Evolutionary conservation across 2,797 vertebrate species (phyloP).

Genomic region (Silurus lanzhouensis): DNA sequence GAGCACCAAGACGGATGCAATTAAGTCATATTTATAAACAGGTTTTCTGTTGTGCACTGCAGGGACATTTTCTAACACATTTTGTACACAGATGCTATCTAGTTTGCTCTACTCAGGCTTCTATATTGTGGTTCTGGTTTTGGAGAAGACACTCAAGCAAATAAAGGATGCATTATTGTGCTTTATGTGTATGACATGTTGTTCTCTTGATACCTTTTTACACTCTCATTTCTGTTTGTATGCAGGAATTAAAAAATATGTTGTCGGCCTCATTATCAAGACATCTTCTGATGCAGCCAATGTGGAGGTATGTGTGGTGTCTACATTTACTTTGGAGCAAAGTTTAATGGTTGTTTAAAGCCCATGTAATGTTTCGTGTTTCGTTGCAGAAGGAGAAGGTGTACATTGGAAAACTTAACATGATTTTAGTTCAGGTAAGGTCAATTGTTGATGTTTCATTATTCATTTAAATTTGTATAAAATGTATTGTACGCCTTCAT

Average conservation of each 20-base stretch:
- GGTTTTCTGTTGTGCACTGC: background rate
- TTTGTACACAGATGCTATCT: background rate
- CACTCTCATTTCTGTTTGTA: slow-evolving; percentile 57
- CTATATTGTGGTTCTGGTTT: background rate
- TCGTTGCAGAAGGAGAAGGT: slow-evolving; percentile 93
- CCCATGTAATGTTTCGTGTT: slow-evolving; percentile 38
- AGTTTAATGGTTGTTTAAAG: background rate
- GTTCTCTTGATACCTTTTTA: background rate
- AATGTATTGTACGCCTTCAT: too few species aligned
- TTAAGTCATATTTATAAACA: background rate
- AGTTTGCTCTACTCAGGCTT: background rate
- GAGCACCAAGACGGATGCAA: background rate
- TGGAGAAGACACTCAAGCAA: background rate
- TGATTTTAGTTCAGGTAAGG: slow-evolving; percentile 98
- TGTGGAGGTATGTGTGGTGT: slow-evolving; percentile 85
- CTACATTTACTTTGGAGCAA: background rate
- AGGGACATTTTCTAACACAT: background rate
- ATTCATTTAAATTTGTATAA: background rate
- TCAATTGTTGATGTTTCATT: background rate
- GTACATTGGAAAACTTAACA: slow-evolving; percentile 98
- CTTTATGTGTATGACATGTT: background rate
- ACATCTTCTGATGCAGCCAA: slow-evolving; percentile 95
- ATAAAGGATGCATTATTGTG: background rate
- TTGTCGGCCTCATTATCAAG: slow-evolving; percentile 99
- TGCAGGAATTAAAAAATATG: slow-evolving; percentile 98